A percentile compares a stretch with the other conserved stretches of the same genome.
phyloP scores from a whole-genome alignment of 2,113 vertebrate genomes.

The Syngnathus typhle region DNA sequence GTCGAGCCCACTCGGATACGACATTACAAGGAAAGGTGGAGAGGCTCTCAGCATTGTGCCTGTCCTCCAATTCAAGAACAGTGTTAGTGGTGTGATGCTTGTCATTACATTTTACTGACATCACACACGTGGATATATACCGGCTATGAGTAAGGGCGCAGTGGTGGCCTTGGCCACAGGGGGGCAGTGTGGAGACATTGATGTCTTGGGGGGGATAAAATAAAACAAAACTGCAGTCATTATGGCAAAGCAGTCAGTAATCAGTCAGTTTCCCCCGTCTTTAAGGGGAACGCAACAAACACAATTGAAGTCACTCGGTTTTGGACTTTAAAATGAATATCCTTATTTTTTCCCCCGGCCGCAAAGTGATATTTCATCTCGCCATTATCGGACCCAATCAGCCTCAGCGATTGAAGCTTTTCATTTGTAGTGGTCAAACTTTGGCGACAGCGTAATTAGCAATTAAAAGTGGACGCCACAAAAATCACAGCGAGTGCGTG shows the following conservation, averaged over 20 bases:
- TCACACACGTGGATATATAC: background rate
- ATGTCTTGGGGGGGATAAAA: background rate
- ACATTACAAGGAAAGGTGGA: background rate
- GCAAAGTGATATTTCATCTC: background rate
- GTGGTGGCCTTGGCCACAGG: background rate
- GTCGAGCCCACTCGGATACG: background rate
- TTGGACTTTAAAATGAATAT: background rate
- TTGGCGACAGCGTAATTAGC: conserved; percentile 1
- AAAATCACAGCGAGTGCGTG: background rate
- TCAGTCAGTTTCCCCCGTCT: background rate
- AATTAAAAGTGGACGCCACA: background rate
- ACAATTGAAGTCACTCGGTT: background rate
- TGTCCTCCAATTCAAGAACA: background rate
- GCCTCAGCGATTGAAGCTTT: background rate
- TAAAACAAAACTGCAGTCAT: background rate
- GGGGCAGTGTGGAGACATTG: background rate
- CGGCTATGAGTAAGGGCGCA: background rate
- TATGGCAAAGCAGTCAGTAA: background rate
- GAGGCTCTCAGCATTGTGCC: background rate
- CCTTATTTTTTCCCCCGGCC: too few species aligned
- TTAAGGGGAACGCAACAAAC: background rate
- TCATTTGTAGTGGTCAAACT: background rate
- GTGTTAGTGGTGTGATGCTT: background rate
- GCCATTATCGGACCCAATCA: background rate
- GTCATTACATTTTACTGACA: background rate